Percentiles rank a stretch among this genome's conserved stretches.
phyloP scores from a whole-genome alignment of 2,113 vertebrate genomes.

The Sylvietta virens region DNA sequence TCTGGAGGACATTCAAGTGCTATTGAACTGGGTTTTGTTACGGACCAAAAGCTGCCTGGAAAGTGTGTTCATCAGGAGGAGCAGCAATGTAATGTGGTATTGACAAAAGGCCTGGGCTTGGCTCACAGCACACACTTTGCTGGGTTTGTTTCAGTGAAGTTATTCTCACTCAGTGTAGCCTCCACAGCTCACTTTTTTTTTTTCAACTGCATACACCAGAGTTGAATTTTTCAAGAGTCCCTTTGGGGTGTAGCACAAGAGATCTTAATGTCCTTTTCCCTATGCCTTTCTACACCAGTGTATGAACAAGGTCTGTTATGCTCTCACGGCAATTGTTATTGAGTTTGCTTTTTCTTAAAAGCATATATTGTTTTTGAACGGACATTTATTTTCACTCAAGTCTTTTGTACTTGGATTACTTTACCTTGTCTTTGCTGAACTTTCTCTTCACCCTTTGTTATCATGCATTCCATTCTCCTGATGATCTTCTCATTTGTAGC shows the following conservation, averaged over 20 bases:
- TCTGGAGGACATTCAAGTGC: background rate
- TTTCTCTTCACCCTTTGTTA: conserved; percentile 6
- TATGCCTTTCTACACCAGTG: background rate
- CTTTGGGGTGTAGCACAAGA: background rate
- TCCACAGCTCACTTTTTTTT: background rate
- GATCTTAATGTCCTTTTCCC: background rate
- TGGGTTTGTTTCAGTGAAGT: background rate
- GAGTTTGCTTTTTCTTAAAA: background rate
- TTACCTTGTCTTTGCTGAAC: background rate
- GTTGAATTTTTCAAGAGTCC: background rate
- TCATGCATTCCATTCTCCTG: conserved; percentile 7
- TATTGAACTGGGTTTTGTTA: background rate
- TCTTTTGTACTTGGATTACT: background rate
- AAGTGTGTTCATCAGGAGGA: background rate
- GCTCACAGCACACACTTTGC: background rate
- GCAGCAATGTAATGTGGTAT: background rate
- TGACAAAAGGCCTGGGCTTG: background rate
- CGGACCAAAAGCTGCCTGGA: background rate
- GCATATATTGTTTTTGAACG: background rate
- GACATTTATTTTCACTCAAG: background rate
- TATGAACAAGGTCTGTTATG: background rate
- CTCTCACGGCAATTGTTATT: background rate
- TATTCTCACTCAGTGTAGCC: background rate
- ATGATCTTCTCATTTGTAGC: conserved; percentile 40
- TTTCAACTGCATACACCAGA: no score